phyloP scores from a whole-genome alignment of 2,888 invertebrate species.

The Pecten maximus region DNA sequence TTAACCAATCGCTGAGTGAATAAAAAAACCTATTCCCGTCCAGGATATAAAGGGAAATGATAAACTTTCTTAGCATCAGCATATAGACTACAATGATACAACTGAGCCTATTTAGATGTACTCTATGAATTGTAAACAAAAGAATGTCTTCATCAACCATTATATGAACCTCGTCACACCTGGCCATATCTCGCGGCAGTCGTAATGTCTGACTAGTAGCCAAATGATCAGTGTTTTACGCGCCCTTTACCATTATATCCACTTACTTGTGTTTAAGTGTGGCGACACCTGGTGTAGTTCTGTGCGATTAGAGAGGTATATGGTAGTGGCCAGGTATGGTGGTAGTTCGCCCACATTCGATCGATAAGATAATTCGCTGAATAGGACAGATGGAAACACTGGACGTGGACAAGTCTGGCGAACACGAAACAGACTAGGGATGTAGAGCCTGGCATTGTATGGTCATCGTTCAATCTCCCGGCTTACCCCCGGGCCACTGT shows the following conservation, averaged over 20 bases:
- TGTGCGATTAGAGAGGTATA: neutral
- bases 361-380: neutral
- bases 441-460: neutral
- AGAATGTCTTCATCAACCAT: neutral
- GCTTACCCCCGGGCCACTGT: neutral
- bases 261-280: conserved; percentile 14
- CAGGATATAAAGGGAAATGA: too few species aligned
- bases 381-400: neutral
- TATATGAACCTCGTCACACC: neutral
- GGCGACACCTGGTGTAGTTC: neutral
- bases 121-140: too few species aligned
- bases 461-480: neutral
- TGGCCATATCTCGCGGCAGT: neutral
- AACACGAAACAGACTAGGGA: neutral
- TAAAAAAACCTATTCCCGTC: too few species aligned
- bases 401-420: neutral
- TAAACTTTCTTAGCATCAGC: too few species aligned
- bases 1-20: too few species aligned
- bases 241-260: neutral
- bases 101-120: too few species aligned
- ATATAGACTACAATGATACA: too few species aligned
- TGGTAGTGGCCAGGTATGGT: neutral
- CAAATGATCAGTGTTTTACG: neutral
- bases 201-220: neutral
- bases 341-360: neutral